Percentiles rank a stretch among this genome's conserved stretches.
Conservation (phyloP, 2,888 invertebrate species). For the Trypoxylon attenuatum region DNA sequence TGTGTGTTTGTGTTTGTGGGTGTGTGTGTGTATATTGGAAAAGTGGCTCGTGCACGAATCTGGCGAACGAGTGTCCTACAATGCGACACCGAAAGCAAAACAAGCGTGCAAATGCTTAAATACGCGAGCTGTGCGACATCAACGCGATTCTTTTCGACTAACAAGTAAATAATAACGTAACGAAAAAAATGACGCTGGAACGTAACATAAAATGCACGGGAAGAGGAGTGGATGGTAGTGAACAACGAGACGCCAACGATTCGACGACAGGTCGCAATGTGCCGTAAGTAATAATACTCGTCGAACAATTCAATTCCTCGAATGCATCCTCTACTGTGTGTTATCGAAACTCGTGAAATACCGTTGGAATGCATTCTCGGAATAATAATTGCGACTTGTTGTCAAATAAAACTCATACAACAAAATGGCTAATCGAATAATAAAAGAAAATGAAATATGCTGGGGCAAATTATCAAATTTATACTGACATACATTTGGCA, state of each 20-base stretch:
- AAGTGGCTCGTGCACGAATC: background rate
- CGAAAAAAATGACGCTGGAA: slow-evolving; percentile 56
- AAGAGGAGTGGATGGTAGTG: slow-evolving; percentile 27
- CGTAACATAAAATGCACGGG: slow-evolving; percentile 51
- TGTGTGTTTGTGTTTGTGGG: background rate
- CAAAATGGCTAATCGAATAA: too few species aligned
- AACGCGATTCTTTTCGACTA: slow-evolving; percentile 8
- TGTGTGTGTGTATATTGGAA: background rate
- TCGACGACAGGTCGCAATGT: slow-evolving; percentile 21
- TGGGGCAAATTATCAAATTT: too few species aligned
- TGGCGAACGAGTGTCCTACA: slow-evolving; percentile 1
- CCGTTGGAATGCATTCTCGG: background rate
- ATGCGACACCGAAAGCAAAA: slow-evolving; percentile 46
- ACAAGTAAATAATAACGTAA: slow-evolving; percentile 39
- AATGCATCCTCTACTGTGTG: too few species aligned
- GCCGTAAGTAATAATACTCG: too few species aligned
- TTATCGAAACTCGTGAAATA: background rate
- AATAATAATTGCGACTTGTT: slow-evolving; percentile 1
- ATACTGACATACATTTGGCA: too few species aligned
- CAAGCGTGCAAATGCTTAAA: slow-evolving; percentile 47
- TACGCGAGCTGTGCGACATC: slow-evolving; percentile 8
- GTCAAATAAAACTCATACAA: background rate
- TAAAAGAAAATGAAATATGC: too few species aligned
- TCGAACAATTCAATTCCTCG: too few species aligned
- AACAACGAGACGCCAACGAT: slow-evolving; percentile 17